phyloP scores from a whole-genome alignment of 2,113 vertebrate species.

The Ammodytes marinus region DNA sequence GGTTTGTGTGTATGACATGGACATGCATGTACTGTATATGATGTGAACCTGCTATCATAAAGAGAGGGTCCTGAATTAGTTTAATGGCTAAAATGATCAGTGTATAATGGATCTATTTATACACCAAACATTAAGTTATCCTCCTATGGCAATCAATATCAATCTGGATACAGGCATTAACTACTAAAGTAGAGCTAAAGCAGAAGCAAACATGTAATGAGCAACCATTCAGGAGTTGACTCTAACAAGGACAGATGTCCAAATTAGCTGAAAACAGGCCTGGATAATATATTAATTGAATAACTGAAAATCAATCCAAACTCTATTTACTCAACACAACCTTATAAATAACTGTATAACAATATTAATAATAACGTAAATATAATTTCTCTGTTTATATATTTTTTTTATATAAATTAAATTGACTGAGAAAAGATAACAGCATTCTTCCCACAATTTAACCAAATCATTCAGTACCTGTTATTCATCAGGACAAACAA shows the following conservation, averaged over 20 bases:
- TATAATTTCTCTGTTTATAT: neutral
- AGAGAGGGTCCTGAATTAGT: no score
- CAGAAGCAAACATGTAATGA: neutral
- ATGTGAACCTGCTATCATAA: no score
- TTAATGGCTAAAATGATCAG: neutral
- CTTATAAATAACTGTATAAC: no score
- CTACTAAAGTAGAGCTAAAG: neutral
- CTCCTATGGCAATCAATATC: neutral
- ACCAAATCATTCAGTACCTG: neutral
- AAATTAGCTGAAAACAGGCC: neutral
- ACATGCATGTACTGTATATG: no score
- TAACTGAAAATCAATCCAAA: constrained; percentile 1
- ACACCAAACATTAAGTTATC: neutral
- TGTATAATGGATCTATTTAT: neutral
- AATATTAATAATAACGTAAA: neutral
- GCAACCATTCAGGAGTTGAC: neutral
- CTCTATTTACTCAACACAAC: neutral
- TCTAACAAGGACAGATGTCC: neutral
- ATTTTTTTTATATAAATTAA: neutral
- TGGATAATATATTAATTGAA: neutral
- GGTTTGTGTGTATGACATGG: no score
- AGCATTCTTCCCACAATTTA: neutral
- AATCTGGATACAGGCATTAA: neutral
- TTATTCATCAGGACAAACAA: neutral
- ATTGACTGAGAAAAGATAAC: neutral